phyloP scores from a whole-genome alignment of 2,797 vertebrate genomes.

The Arnoldichthys spilopterus region DNA sequence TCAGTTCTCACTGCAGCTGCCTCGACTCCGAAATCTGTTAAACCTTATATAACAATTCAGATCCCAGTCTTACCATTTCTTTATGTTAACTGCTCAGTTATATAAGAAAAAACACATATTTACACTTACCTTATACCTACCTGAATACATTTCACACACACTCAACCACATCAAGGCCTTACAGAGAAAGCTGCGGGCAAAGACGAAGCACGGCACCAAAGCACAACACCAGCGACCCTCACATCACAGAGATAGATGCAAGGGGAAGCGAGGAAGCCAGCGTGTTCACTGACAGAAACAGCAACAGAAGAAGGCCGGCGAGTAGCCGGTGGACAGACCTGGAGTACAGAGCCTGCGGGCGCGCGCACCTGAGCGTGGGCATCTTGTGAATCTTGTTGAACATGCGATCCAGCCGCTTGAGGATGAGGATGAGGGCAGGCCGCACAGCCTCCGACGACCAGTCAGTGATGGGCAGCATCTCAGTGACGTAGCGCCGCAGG shows the following conservation, averaged over 20 bases:
- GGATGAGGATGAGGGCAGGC: constrained; percentile 97
- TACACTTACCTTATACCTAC: constrained; percentile 26
- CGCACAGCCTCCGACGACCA: constrained; percentile 96
- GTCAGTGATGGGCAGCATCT: constrained; percentile 98
- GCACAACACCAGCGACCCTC: constrained; percentile 65
- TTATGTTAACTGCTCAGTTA: neutral
- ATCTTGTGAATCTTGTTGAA: constrained; percentile 99
- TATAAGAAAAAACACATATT: neutral
- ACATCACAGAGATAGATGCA: constrained; percentile 46
- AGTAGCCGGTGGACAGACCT: constrained; percentile 73
- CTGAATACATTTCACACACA: constrained; percentile 25
- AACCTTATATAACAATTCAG: neutral
- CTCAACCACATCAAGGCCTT: constrained; percentile 35
- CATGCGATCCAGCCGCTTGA: constrained; percentile 99
- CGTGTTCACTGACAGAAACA: constrained; percentile 25
- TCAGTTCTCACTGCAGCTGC: neutral
- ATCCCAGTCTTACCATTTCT: neutral
- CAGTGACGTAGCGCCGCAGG: constrained; percentile 93
- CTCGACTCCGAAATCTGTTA: neutral
- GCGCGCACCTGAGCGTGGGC: constrained; percentile 97
- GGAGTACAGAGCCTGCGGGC: constrained; percentile 79
- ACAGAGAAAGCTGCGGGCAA: constrained; percentile 41
- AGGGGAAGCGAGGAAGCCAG: constrained; percentile 10
- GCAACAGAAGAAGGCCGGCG: constrained; percentile 58
- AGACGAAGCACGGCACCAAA: constrained; percentile 43